These are phyloP conservation scores for Hetaerina titia DNA, from an alignment of 2,888 invertebrate genomes.

Conservation along the genomic window DNA sequence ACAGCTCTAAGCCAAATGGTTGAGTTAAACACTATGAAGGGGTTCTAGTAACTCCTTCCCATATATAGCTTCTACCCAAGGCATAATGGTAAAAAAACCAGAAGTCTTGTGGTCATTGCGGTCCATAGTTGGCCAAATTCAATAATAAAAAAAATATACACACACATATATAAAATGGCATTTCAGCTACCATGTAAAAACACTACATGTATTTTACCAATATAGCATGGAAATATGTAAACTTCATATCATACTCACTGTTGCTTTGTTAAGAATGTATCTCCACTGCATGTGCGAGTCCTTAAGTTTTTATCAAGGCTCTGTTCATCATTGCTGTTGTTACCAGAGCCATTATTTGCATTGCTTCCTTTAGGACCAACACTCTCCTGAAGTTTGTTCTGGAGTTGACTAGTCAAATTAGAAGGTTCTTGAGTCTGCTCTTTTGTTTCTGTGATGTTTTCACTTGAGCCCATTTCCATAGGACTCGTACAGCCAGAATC, in stretches of 20 bases:
- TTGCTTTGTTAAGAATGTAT: slow-evolving; percentile 70
- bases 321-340: not conserved
- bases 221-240: not conserved
- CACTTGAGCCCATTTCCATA: slow-evolving; percentile 57
- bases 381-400: slow-evolving; percentile 56
- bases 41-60: too few relatives aligned
- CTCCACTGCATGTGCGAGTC: slow-evolving; percentile 70
- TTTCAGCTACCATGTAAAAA: not conserved
- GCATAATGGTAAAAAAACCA: too few relatives aligned
- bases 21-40: too few relatives aligned
- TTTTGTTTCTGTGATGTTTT: slow-evolving; percentile 16
- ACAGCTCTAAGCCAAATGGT: too few relatives aligned
- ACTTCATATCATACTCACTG: slow-evolving; percentile 16
- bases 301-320: slow-evolving; percentile 49
- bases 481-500: slow-evolving; percentile 63
- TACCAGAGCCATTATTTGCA: not conserved
- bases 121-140: too few relatives aligned
- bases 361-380: slow-evolving; percentile 34
- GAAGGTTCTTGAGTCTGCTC: slow-evolving; percentile 42
- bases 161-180: too few relatives aligned
- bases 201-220: not conserved
- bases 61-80: too few relatives aligned
- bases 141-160: too few relatives aligned
- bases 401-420: slow-evolving; percentile 54
- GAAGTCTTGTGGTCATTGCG: too few relatives aligned